These are phyloP conservation scores for Euplexia lucipara DNA, from an alignment of 2,888 invertebrate genomes.

Conservation along the genomic window DNA sequence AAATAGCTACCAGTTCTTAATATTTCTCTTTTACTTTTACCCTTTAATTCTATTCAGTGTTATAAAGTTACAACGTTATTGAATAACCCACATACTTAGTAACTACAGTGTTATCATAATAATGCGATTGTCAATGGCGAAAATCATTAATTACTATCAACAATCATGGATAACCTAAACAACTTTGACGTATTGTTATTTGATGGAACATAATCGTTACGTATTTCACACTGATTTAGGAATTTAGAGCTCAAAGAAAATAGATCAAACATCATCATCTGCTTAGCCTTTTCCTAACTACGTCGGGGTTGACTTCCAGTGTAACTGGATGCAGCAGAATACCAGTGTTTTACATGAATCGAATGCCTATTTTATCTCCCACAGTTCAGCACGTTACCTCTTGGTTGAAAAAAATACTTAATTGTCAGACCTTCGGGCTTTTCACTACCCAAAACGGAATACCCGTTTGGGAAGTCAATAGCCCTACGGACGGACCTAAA, in stretches of 20 bases:
- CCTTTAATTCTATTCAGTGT: background rate
- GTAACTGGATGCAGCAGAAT: too few relatives aligned
- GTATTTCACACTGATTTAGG: background rate
- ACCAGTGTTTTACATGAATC: too few relatives aligned
- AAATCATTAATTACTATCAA: conserved; percentile 25
- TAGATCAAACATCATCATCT: too few relatives aligned
- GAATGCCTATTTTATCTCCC: too few relatives aligned
- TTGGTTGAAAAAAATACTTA: too few relatives aligned
- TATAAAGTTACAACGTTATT: conserved; percentile 3
- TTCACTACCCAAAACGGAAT: too few relatives aligned
- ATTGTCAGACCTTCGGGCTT: too few relatives aligned
- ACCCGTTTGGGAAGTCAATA: too few relatives aligned
- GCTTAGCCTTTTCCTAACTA: too few relatives aligned
- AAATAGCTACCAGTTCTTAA: background rate
- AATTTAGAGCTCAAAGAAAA: background rate
- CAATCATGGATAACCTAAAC: conserved; percentile 17
- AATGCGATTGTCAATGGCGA: conserved; percentile 10
- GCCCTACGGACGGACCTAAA: too few relatives aligned
- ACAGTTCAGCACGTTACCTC: too few relatives aligned
- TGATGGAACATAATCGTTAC: conserved; percentile 12
- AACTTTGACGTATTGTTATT: conserved; percentile 3
- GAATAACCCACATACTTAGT: conserved; percentile 1
- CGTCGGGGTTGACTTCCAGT: too few relatives aligned
- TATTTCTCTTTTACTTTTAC: conserved; percentile 10
- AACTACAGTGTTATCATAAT: conserved; percentile 22